Evolutionary conservation across 2,113 vertebrate genomes (phyloP).

Genomic region (Diadophis punctatus): DNA sequence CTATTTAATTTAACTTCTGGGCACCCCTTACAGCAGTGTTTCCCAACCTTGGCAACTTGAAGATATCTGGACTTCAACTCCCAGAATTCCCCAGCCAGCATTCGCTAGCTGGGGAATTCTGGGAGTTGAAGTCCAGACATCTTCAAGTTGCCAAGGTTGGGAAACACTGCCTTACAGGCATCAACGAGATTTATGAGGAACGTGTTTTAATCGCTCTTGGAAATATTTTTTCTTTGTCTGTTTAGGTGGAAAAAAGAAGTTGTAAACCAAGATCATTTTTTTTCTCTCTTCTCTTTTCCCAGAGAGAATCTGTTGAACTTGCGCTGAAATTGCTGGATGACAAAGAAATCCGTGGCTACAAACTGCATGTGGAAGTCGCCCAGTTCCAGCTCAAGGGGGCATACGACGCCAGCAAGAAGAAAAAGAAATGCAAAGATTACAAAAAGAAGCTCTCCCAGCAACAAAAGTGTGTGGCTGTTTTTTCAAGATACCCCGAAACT

Average conservation of each 20-base stretch:
- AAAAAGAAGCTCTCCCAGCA: constrained; percentile 88
- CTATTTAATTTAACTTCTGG: neutral
- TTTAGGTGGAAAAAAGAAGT: neutral
- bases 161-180: neutral
- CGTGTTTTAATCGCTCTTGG: neutral
- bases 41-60: no score
- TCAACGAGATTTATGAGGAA: neutral
- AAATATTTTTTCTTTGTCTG: neutral
- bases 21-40: no score
- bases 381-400: constrained; percentile 91
- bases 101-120: no score
- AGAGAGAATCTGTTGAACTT: constrained; percentile 91
- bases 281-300: constrained; percentile 38
- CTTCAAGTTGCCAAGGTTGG: no score
- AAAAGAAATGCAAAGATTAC: constrained; percentile 93
- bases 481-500: neutral
- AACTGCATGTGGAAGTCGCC: constrained; percentile 88
- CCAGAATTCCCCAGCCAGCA: no score
- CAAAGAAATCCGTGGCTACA: constrained; percentile 88
- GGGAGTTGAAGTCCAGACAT: no score
- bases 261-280: neutral
- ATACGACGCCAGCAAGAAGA: constrained; percentile 94
- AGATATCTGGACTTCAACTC: no score
- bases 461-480: constrained; percentile 81
- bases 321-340: constrained; percentile 90